Conservation (phyloP, 2,888 invertebrate genomes). For the Linyphia triangularis region DNA sequence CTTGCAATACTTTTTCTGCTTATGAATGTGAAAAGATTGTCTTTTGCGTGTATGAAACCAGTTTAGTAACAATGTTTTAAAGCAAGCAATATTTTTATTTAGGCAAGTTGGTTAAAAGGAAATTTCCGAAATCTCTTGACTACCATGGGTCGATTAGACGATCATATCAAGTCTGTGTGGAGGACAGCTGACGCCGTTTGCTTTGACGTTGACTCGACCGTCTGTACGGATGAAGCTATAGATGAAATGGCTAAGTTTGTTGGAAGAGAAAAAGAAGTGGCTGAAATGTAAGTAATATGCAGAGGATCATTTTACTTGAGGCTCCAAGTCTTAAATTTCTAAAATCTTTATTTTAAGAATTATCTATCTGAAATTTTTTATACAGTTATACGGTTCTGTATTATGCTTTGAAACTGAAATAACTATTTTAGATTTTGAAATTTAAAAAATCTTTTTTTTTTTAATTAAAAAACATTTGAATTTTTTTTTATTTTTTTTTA, state of each 20-base stretch:
- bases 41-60: no score
- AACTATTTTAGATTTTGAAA: no score
- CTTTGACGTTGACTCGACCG: slow-evolving; percentile 99
- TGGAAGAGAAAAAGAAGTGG: slow-evolving; percentile 93
- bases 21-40: no score
- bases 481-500: neutral
- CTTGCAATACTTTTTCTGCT: no score
- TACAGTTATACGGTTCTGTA: neutral
- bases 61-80: neutral
- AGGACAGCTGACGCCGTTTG: slow-evolving; percentile 93
- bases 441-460: neutral
- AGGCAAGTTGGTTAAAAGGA: slow-evolving; percentile 52
- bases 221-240: slow-evolving; percentile 96
- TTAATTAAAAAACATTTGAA: neutral
- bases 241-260: slow-evolving; percentile 97
- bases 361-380: neutral
- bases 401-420: no score
- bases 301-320: neutral
- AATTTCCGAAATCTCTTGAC: neutral
- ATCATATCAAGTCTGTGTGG: slow-evolving; percentile 82
- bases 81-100: neutral
- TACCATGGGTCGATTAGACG: slow-evolving; percentile 68
- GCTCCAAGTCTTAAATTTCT: no score
- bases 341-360: no score
- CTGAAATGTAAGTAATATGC: slow-evolving; percentile 86